These are phyloP conservation scores for Leptura quadrifasciata DNA, from an alignment of 2,888 invertebrate species.

Conservation along the genomic window DNA sequence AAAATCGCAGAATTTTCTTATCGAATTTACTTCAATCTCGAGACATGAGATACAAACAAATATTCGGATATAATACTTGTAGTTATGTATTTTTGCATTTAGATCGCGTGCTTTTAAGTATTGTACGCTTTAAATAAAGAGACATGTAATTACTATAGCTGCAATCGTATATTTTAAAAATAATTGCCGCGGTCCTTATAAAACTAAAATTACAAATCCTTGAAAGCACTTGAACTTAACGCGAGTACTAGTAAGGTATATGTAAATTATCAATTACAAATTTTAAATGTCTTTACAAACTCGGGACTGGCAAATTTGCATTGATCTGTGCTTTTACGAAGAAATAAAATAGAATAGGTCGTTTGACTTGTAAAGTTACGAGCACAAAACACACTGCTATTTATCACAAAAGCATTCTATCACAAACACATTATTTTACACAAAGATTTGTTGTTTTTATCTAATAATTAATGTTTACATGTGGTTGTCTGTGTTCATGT, in stretches of 20 bases:
- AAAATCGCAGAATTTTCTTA: too few species aligned
- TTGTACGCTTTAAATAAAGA: not conserved
- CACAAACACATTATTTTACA: conserved; percentile 36
- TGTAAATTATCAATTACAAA: conserved; percentile 1
- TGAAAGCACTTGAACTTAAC: not conserved
- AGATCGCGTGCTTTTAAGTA: not conserved
- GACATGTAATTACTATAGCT: not conserved
- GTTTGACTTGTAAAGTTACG: conserved; percentile 45
- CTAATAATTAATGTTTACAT: conserved; percentile 33
- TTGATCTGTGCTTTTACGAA: not conserved
- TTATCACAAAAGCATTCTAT: conserved; percentile 40
- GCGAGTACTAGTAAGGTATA: not conserved
- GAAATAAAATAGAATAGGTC: conserved; percentile 31
- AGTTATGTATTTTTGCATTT: not conserved
- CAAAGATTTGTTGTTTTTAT: conserved; percentile 26
- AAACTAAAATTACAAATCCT: not conserved
- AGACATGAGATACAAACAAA: not conserved
- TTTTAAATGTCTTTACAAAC: not conserved
- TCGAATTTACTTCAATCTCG: not conserved
- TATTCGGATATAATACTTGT: not conserved
- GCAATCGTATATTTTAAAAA: not conserved
- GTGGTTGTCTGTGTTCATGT: conserved; percentile 51
- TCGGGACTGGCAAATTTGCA: not conserved
- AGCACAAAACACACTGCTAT: conserved; percentile 63
- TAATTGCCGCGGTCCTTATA: not conserved